Percentiles rank a stretch among this genome's conserved stretches.
These are phyloP conservation scores for Calephelis virginiensis DNA, from an alignment of 1,140 invertebrate species.

Conservation along the genomic window DNA sequence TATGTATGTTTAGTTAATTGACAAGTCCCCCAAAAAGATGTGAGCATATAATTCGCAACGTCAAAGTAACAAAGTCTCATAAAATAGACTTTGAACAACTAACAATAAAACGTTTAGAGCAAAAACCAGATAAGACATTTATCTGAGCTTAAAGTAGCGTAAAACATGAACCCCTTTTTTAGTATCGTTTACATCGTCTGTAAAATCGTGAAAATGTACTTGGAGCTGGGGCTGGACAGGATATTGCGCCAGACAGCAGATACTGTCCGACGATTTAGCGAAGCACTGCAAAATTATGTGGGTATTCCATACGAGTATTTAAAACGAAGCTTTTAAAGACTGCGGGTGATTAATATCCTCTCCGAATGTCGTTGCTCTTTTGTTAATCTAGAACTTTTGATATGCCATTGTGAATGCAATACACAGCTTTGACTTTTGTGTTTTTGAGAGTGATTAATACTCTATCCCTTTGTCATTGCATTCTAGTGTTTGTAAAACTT, in stretches of 20 bases:
- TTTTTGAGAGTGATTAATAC: too few relatives aligned
- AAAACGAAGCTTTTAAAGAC: constrained; percentile 2
- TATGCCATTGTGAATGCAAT: too few relatives aligned
- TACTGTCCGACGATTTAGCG: constrained; percentile 6
- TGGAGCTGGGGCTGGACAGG: constrained; percentile 17
- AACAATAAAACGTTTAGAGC: constrained; percentile 6
- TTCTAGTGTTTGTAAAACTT: too few relatives aligned
- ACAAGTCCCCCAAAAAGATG: too few relatives aligned
- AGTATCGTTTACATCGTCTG: constrained; percentile 12
- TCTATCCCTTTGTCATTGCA: too few relatives aligned
- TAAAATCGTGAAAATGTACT: constrained; percentile 13
- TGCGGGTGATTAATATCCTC: neutral
- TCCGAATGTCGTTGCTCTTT: too few relatives aligned
- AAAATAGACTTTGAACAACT: constrained; percentile 4
- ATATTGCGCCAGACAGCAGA: constrained; percentile 21
- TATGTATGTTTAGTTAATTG: too few relatives aligned
- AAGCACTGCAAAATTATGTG: neutral
- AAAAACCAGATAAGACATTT: constrained; percentile 14
- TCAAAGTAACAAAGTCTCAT: constrained; percentile 6
- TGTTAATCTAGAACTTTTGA: too few relatives aligned
- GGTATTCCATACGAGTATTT: constrained; percentile 5
- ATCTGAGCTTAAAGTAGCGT: constrained; percentile 8
- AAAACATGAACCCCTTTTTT: constrained; percentile 16
- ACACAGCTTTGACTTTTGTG: too few relatives aligned
- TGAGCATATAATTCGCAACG: neutral